Evolutionary conservation across 2,888 invertebrate genomes (phyloP), one percentile per base, ranked within the genome.

Genomic region (Cryptocephalus primarius): DNA sequence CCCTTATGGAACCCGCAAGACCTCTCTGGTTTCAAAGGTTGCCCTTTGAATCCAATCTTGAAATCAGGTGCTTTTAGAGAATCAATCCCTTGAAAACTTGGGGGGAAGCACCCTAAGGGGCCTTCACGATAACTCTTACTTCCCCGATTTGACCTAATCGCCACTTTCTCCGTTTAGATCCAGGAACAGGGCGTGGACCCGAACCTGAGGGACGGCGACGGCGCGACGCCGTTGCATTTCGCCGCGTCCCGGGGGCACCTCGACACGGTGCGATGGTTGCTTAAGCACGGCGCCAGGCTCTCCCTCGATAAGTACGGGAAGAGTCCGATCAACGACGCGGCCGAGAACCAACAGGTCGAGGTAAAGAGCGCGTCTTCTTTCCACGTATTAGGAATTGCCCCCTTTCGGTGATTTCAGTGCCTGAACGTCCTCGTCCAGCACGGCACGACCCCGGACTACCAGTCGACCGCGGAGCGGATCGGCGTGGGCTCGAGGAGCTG

Each of bases 251-350:
- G 88, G 43, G 90, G 90, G 0, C 90, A 91, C 63, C 72, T 85
- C 39, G 76, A 82, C 47, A 85, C 89, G 0, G 83, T 83, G 1
- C 80, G 88, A 55, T 92, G 91, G 91, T 72, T 92, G 54, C 74
- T 92, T 40, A 78, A 83, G 55, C 85, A 89, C 60, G 89, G 90
- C 0, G 90, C 89, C 31, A 77, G 83, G 54, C 74, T 91, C 14
- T 82, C 85, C 11, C 72, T 88, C 52, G 92, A 92, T 70, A 83
- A 89, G 62, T 86, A 85, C 59, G 90, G 91, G 48, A 90, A 91
- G 70, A 89, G 88, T 62, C 90, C 92, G 4, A 85, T 92, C 55
- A 90, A 91, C 64, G 90, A 90, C 66, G 92, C 92, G 0, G 90
- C 90, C 8, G 90, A 92, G 65, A 88, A 90, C 63, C 88, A 90